Evolutionary conservation across 2,888 invertebrate genomes (phyloP).

Genomic region (Serrognathus titanus): DNA sequence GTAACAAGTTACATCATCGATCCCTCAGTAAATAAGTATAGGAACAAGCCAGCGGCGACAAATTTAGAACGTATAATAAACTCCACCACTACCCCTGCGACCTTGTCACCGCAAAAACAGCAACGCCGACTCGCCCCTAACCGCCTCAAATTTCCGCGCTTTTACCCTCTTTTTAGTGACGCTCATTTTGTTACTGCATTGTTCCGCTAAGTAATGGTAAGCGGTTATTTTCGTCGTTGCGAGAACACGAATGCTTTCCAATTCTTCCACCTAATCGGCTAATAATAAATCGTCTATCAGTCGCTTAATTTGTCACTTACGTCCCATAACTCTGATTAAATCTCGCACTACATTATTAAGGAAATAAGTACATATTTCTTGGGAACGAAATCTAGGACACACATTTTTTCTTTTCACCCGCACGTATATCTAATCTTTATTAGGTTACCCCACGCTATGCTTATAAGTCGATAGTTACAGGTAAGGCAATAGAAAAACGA

Average conservation of each 20-base stretch:
- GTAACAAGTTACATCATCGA: too few relatives aligned
- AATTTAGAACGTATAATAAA: background rate
- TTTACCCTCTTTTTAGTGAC: conserved; percentile 9
- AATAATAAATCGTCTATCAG: too few relatives aligned
- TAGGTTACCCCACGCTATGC: too few relatives aligned
- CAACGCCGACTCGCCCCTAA: conserved; percentile 4
- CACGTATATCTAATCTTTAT: too few relatives aligned
- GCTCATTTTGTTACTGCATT: background rate
- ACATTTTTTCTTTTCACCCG: too few relatives aligned
- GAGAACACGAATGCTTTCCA: background rate
- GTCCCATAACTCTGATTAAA: too few relatives aligned
- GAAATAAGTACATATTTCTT: too few relatives aligned
- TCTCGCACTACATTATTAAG: too few relatives aligned
- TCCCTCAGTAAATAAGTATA: background rate
- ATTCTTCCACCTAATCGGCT: background rate
- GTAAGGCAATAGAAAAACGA: too few relatives aligned
- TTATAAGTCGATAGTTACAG: too few relatives aligned
- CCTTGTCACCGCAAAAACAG: conserved; percentile 6
- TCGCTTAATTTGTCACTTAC: too few relatives aligned
- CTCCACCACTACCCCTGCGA: background rate
- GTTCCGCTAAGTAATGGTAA: background rate
- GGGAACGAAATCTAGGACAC: too few relatives aligned
- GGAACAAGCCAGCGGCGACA: background rate
- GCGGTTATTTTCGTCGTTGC: background rate
- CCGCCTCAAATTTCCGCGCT: conserved; percentile 9